Conservation (phyloP, 2,888 invertebrate species). For the Priocnemis perturbator region DNA sequence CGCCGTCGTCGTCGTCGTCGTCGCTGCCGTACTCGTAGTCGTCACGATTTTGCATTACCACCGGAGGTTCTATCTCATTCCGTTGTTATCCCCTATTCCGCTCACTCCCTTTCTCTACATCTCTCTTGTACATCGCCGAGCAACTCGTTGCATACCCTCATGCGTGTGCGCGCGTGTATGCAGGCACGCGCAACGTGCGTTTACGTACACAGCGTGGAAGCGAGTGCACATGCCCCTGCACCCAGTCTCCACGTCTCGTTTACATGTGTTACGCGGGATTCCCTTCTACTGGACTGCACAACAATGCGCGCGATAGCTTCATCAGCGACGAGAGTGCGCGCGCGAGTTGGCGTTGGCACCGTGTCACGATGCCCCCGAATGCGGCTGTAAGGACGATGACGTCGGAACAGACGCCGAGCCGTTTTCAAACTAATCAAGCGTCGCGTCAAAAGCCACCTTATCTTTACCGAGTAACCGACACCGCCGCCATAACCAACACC, state of each 20-base stretch:
- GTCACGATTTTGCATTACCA: constrained; percentile 6
- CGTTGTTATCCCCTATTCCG: too few species aligned
- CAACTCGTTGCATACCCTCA: background rate
- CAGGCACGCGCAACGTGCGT: constrained; percentile 18
- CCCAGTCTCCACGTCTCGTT: constrained; percentile 50
- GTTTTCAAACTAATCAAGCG: constrained; percentile 58
- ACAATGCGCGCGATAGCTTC: constrained; percentile 61
- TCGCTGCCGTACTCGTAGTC: background rate
- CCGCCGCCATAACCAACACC: background rate
- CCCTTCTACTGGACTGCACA: constrained; percentile 46
- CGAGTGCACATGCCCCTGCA: constrained; percentile 22
- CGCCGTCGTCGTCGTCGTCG: constrained; percentile 14
- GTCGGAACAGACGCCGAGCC: constrained; percentile 13
- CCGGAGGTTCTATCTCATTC: background rate
- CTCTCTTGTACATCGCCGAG: background rate
- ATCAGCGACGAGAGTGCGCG: constrained; percentile 40
- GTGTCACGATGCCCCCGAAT: constrained; percentile 1
- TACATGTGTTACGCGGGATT: constrained; percentile 65
- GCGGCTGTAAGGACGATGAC: background rate
- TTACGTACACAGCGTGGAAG: constrained; percentile 37
- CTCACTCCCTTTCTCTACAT: constrained; percentile 10
- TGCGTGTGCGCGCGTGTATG: constrained; percentile 13
- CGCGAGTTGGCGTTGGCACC: constrained; percentile 1
- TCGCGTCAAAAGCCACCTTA: constrained; percentile 45
- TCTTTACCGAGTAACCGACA: constrained; percentile 26